phyloP scores from a whole-genome alignment of 2,797 vertebrate genomes.

The Acanthurus lineatus region DNA sequence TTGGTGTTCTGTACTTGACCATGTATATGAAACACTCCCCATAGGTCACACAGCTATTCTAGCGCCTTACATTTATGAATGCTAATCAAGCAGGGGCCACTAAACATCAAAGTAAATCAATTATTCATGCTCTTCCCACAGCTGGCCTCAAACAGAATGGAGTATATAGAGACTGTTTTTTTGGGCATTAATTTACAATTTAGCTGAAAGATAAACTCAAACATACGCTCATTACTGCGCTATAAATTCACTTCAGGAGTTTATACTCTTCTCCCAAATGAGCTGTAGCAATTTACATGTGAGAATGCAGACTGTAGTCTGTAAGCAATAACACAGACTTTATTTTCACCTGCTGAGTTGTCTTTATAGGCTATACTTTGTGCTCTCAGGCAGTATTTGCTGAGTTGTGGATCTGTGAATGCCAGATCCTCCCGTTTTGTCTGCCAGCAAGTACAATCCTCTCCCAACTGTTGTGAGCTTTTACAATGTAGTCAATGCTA shows the following conservation, averaged over 20 bases:
- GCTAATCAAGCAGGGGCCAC: conserved; percentile 48
- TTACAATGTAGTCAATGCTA: neutral
- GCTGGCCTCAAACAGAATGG: conserved; percentile 11
- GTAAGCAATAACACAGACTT: conserved; percentile 31
- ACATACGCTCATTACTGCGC: conserved; percentile 24
- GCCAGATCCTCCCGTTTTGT: conserved; percentile 19
- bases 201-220: conserved; percentile 26
- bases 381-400: conserved; percentile 20
- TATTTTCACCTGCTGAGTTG: conserved; percentile 49
- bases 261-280: conserved; percentile 1
- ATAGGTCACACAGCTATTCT: conserved; percentile 36
- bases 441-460: conserved; percentile 31
- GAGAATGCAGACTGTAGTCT: conserved; percentile 9
- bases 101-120: conserved; percentile 42
- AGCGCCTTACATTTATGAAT: conserved; percentile 48
- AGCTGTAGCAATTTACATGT: conserved; percentile 39
- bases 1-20: conserved; percentile 6
- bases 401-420: conserved; percentile 42
- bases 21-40: conserved; percentile 13
- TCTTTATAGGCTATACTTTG: conserved; percentile 42
- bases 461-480: conserved; percentile 18
- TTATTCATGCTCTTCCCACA: conserved; percentile 55
- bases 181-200: conserved; percentile 17
- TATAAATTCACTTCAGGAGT: conserved; percentile 29
- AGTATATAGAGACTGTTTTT: neutral